Evolutionary conservation across 1,140 invertebrate genomes (phyloP).

Genomic region (Stratiolaelaps scimitus): DNA sequence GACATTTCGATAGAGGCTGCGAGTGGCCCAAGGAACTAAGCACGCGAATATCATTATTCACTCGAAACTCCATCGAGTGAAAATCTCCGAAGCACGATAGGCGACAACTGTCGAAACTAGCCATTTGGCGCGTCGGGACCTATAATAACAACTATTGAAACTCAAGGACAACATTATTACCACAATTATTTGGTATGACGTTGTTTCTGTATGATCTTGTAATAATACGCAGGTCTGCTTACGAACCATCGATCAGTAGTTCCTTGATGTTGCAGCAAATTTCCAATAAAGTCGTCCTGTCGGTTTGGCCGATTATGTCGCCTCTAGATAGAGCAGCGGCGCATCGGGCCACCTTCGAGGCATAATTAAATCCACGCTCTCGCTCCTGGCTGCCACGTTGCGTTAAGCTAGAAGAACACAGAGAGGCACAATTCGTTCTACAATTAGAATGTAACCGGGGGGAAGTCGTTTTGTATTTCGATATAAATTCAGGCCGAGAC

Average conservation of each 20-base stretch:
- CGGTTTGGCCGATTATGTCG: neutral
- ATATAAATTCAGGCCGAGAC: too few relatives aligned
- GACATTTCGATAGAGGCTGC: too few relatives aligned
- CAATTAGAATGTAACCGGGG: neutral
- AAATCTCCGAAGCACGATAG: too few relatives aligned
- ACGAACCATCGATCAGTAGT: neutral
- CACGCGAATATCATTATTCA: too few relatives aligned
- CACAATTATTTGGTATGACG: neutral
- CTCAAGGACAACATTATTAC: neutral
- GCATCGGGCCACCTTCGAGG: conserved; percentile 10
- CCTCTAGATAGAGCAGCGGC: neutral
- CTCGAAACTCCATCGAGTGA: too few relatives aligned
- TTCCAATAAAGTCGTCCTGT: neutral
- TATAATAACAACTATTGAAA: too few relatives aligned
- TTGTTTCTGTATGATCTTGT: too few relatives aligned
- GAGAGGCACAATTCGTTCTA: neutral
- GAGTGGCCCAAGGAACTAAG: too few relatives aligned
- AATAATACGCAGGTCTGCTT: too few relatives aligned
- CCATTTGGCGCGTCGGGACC: too few relatives aligned
- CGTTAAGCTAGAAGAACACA: neutral
- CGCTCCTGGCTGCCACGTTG: neutral
- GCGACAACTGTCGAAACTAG: too few relatives aligned
- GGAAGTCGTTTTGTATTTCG: too few relatives aligned
- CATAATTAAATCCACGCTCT: neutral
- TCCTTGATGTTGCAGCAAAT: neutral